Evolutionary conservation across 2,888 invertebrate species (phyloP), one percentile per base, ranked within the genome.

Genomic region (Plagiodera versicolora): DNA sequence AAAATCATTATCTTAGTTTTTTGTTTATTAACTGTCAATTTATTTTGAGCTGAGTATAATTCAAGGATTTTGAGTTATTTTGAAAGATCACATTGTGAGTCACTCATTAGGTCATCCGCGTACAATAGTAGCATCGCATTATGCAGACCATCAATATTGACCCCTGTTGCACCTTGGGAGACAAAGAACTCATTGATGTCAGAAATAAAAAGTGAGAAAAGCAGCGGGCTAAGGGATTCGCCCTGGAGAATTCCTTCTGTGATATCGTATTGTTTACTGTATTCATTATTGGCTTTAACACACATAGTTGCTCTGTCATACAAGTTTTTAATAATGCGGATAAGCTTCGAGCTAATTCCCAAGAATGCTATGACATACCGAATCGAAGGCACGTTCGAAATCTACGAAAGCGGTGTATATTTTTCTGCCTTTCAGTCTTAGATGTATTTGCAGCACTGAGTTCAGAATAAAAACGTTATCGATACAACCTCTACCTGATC

Each of bases 201-300:
- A 10, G 56, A 47, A 14, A 56, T 48, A 30, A 48, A 56, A 18
- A 56, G 18, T 30, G 28, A 54, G 24, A 55, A 58, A 28, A 58
- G 30, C 32, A 54, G 5, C 10, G 53, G 32, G 16, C 30, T 45
- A 9, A 58, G 28, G 18, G 46, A 39, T 16, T 47, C 46, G 24
- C 51, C 18, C 45, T 45, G 45, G 45, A 49, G 49, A 16, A 49
- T 30, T 3, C 49, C 30, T n/a, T n/a, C n/a, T 1, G 28, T 1
- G n/a, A 49, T 49, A 14, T 49, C 28, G 16, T 49, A 49, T 49
- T 28, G 16, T 48, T 48, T 48, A 18, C 48, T 48, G 24, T 20
- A 46, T 11, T 9, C 2, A 18, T 2, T 46, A 46, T 46, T 24
- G 4, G 9, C 16, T 39, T 39, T 51, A 35, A 46, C 51, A 19